Percentiles rank a stretch among this genome's conserved stretches.
Conservation (phyloP, 2,113 vertebrate species). For the Anhinga anhinga region DNA sequence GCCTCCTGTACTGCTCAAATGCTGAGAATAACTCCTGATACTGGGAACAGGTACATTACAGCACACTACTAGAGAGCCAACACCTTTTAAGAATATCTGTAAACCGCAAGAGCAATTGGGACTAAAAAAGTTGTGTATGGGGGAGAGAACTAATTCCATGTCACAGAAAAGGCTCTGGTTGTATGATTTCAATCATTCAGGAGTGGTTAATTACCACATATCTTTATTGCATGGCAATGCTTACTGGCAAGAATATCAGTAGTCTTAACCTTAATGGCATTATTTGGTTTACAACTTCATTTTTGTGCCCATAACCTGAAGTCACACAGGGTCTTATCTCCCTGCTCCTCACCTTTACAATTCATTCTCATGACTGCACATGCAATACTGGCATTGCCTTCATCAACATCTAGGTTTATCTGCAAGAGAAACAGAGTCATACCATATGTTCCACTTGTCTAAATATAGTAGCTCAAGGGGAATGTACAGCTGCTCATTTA, state of each 20-base stretch:
- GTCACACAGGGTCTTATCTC: not conserved
- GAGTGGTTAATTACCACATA: not conserved
- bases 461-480: not conserved
- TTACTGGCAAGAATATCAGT: not conserved
- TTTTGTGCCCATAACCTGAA: not conserved
- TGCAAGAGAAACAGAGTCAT: not conserved
- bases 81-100: not conserved
- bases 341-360: accelerated
- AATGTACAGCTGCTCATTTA: not conserved
- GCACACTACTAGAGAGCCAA: not conserved
- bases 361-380: not conserved
- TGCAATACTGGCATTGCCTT: not conserved
- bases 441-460: constrained; percentile 1
- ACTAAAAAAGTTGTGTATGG: not conserved
- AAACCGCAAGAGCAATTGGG: not conserved
- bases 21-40: not conserved
- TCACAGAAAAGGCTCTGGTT: not conserved
- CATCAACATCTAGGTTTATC: not conserved
- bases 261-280: not conserved
- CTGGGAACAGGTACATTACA: not conserved
- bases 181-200: not conserved
- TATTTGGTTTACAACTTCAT: not conserved
- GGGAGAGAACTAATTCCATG: not conserved
- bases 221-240: not conserved
- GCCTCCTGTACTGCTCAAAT: not conserved